Base-by-base conservation (phyloP, 1,140 invertebrate species). In the Pseudomyrmex dendroicus region DNA sequence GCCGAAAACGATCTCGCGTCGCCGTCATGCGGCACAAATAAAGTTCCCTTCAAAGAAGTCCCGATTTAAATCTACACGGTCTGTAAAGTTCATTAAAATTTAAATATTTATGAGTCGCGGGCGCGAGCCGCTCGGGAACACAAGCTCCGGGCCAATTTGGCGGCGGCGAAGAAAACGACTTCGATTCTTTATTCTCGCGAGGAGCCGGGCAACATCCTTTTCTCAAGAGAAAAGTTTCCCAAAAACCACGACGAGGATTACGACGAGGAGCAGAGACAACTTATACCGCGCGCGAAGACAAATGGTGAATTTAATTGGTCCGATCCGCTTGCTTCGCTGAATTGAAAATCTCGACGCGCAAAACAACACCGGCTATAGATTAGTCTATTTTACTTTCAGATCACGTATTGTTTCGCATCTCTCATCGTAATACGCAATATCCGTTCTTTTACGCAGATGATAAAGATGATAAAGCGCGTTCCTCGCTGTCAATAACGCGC, bases 61-160 rank as follows among this genome's bases (percentile, higher is more conserved):
- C 57, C 82, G 88, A 89, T 89, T 89, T 89, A 84, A 90, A 90
- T 91, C 88, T 87, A 89, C 86, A 89, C 89, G 68, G 86, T 61
- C 87, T 88, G 86, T 84, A 89, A 91, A 91, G 89, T 91, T 91
- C 90, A 88, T 91, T 91, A 91, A 89, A 35, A 90, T 91, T 91
- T 91, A 91, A 91, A 91, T 91, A 91, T 91, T 91, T 91, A 91
- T 91, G 89, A 91, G 87, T 35, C 35, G 17, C 80, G 66, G 63
- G 78, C 73, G 82, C 66, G 56, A 12, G 61, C 61, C 73, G 61
- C 73, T 50, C 50, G 63, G 77, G 82, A 62, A 62, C 61, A 52
- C 73, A 63, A 74, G 74, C 57, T 64, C 74, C 85, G 46, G 85
- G 89, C 90, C 90, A 91, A 91, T 91, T 91, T 89, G 84, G 85